Evolutionary conservation across 1,140 invertebrate genomes (phyloP).

Genomic region (Musca domestica): DNA sequence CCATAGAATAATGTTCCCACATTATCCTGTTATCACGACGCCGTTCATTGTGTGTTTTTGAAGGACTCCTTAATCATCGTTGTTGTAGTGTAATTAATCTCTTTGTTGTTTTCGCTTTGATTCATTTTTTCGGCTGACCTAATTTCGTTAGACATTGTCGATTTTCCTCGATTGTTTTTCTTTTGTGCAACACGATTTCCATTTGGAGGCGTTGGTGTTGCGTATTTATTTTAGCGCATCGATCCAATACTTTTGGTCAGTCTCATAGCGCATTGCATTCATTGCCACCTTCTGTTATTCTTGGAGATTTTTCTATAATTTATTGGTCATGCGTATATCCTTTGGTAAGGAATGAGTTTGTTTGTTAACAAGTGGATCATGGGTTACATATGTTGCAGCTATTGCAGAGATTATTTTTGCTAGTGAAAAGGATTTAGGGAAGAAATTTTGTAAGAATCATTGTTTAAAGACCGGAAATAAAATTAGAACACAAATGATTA

Average conservation of each 20-base stretch:
- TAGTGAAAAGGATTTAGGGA: constrained; percentile 1
- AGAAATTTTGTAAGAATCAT: background rate
- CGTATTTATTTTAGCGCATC: constrained; percentile 14
- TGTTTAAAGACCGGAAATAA: constrained; percentile 10
- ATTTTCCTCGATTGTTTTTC: too few relatives aligned
- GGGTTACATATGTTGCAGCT: background rate
- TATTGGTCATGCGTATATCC: constrained; percentile 17
- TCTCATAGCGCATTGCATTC: background rate
- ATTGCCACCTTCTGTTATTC: background rate
- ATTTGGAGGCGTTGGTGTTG: background rate
- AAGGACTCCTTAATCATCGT: background rate
- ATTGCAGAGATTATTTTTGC: too few relatives aligned
- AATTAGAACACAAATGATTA: too few relatives aligned
- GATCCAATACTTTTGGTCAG: background rate
- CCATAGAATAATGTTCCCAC: constrained; percentile 3
- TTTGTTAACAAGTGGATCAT: background rate
- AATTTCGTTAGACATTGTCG: background rate
- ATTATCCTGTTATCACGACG: background rate
- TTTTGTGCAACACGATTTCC: too few relatives aligned
- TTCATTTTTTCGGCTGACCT: constrained; percentile 1
- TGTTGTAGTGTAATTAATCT: constrained; percentile 7
- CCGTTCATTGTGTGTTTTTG: background rate
- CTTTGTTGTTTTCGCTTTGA: background rate
- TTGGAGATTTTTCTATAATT: background rate
- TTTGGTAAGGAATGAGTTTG: background rate